Percentiles rank a stretch among this genome's conserved stretches.
These are phyloP conservation scores for Anthopleura sola DNA, from an alignment of 64 coral and sea anemone genomes.

Conservation along the genomic window DNA sequence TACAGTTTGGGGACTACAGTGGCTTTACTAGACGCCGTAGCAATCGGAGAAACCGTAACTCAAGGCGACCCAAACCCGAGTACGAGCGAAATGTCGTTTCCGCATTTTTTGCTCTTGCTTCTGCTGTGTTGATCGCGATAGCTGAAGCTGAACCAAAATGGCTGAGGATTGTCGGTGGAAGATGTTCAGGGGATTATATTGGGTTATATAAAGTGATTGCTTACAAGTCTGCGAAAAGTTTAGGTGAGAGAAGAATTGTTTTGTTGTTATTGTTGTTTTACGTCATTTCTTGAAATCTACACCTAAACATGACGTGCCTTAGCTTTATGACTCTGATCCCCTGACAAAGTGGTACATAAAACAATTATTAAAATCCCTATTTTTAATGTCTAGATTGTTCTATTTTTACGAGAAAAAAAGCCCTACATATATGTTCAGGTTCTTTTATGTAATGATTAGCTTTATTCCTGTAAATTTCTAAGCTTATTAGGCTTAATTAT, in stretches of 20 bases:
- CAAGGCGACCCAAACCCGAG: constrained; percentile 79
- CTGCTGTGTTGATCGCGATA: constrained; percentile 84
- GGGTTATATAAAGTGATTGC: constrained; percentile 95
- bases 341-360: neutral
- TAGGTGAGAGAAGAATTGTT: constrained; percentile 62
- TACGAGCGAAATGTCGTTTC: constrained; percentile 94
- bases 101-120: constrained; percentile 95
- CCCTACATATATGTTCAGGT: neutral
- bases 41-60: constrained; percentile 41
- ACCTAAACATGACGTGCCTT: constrained; percentile 2
- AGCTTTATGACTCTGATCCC: too few species aligned
- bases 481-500: too few species aligned
- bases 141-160: constrained; percentile 94
- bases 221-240: constrained; percentile 56
- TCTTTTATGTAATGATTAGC: too few species aligned
- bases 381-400: neutral
- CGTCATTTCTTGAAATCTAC: neutral
- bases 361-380: neutral
- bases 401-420: too few species aligned
- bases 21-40: constrained; percentile 54
- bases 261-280: constrained; percentile 1
- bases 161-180: constrained; percentile 71
- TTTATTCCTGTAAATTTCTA: too few species aligned
- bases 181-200: constrained; percentile 67
- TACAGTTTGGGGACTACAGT: constrained; percentile 47